A percentile compares a stretch with the other conserved stretches of the same genome.
phyloP scores from a whole-genome alignment of 2,888 invertebrate species.

The Apodemia hepburni region DNA sequence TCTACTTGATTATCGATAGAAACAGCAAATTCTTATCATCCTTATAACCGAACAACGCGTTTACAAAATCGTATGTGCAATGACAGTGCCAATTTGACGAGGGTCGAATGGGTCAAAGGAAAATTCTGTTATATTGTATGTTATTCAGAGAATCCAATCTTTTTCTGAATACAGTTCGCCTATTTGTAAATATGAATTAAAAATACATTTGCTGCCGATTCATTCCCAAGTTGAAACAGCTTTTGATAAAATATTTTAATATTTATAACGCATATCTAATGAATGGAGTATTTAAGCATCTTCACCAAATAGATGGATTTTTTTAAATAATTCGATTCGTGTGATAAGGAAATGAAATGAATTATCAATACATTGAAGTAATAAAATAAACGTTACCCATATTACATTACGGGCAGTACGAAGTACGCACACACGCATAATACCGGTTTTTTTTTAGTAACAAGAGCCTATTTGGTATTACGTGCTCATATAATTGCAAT shows the following conservation, averaged over 20 bases:
- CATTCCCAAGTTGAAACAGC: not conserved
- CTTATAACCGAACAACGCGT: slow-evolving; percentile 37
- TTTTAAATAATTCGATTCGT: no score
- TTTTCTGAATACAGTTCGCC: slow-evolving; percentile 21
- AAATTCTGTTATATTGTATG: slow-evolving; percentile 63
- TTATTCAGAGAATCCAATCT: slow-evolving; percentile 48
- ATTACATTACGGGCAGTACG: no score
- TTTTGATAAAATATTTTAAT: not conserved
- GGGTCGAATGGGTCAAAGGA: slow-evolving; percentile 58
- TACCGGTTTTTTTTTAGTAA: no score
- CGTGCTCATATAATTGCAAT: not conserved
- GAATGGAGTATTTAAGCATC: no score
- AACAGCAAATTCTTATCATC: not conserved
- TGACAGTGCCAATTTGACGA: slow-evolving; percentile 66
- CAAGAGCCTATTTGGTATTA: not conserved
- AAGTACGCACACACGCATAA: no score
- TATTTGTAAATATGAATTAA: slow-evolving; percentile 14
- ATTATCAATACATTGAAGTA: no score
- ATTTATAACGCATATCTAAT: not conserved
- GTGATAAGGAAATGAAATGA: no score
- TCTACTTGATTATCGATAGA: not conserved
- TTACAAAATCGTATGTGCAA: slow-evolving; percentile 62
- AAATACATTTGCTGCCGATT: slow-evolving; percentile 13
- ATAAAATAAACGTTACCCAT: no score
- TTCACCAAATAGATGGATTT: no score